A percentile compares a stretch with the other conserved stretches of the same genome.
Evolutionary conservation across 2,113 vertebrate genomes (phyloP).

Genomic region (Neolamprologus cancellatus): DNA sequence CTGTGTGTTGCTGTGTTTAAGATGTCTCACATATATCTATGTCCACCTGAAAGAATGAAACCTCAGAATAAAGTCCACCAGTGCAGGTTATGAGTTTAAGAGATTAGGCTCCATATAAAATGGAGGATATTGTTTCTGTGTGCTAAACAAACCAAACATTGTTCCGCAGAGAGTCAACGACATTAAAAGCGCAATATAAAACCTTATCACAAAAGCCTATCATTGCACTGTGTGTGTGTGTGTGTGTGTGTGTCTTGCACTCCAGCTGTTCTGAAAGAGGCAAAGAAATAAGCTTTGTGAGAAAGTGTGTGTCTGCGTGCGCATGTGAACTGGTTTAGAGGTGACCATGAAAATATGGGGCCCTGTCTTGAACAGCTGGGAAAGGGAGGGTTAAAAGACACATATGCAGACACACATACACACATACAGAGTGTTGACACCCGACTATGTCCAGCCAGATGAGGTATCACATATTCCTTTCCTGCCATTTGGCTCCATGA

Average conservation of each 20-base stretch:
- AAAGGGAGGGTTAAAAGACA: neutral
- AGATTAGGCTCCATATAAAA: constrained; percentile 35
- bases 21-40: neutral
- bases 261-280: constrained; percentile 37
- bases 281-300: neutral
- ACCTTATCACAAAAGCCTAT: constrained; percentile 33
- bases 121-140: constrained; percentile 28
- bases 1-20: neutral
- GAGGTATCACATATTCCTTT: constrained; percentile 3
- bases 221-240: neutral
- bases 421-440: constrained; percentile 29
- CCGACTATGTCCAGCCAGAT: neutral
- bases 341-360: constrained; percentile 46
- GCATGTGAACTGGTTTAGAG: neutral
- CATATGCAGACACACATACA: neutral
- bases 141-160: constrained; percentile 37
- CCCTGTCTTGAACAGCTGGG: constrained; percentile 42
- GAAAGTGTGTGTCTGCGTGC: neutral
- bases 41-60: neutral
- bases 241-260: neutral
- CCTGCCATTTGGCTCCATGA: neutral
- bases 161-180: constrained; percentile 10
- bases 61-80: constrained; percentile 1
- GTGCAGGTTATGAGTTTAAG: constrained; percentile 26
- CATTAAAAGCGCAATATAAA: constrained; percentile 45